Evolutionary conservation across 92 coral and sea anemone genomes (phyloP), one percentile per base, ranked within the genome.

Genomic region (Zoanthus solanderi): DNA sequence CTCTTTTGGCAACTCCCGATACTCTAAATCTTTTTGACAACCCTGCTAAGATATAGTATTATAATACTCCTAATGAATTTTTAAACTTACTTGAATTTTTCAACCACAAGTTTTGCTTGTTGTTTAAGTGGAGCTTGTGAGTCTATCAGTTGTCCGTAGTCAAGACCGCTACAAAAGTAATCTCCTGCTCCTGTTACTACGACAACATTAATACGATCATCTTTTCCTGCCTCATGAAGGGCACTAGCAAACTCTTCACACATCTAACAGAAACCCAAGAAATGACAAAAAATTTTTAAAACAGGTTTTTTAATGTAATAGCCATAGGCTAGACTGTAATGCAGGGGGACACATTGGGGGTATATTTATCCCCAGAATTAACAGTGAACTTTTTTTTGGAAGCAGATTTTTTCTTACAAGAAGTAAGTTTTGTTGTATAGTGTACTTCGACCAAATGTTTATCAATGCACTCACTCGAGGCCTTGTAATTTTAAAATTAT

Each of bases 81-180:
- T 54, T 71, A 42, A 76, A 78, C 98, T 87, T 75, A 97, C 99
- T 96, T 97, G 96, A 92, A 97, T 87, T 95, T 97, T 83, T 97
- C 98, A 68, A 97, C 95, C 79, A 97, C 85, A 7, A 92, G 83
- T 88, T 93, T 95, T 23, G 96, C 84, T n/a, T 88, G 88, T 45
- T 72, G 90, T 83, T 90, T 90, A n/a, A 86, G 89, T 13, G 78
- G 15, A 71, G 87, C 90, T 15, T 81, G 79, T 29, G 90, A 72
- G 30, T 61, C 72, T 15, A 90, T 66, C 56, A 93, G 72, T 10
- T 90, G 90, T 61, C 88, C 91, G 67, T 95, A 96, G 66, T 97
- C 99, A 72, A 96, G 84, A 6, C 99, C 99, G 72, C 95, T 89
- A 76, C 99, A 93, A 79, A 97, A 97, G 48, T 84, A 66, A 14